phyloP scores from a whole-genome alignment of 2,888 invertebrate genomes.

The Drosophila picticornis region DNA sequence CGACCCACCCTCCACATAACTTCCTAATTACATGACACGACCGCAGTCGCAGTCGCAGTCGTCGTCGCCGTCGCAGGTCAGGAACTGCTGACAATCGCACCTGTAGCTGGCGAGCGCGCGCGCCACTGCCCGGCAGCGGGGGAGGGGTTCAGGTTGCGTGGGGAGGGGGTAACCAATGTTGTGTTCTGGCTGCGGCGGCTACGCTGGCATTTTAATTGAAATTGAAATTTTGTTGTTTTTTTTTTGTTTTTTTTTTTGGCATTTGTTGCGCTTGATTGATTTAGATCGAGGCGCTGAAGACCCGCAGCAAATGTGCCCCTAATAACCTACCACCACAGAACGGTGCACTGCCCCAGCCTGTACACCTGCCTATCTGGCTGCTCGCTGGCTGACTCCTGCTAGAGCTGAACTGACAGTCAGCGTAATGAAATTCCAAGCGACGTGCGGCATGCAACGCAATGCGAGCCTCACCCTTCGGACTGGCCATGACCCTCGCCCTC shows the following conservation, averaged over 20 bases:
- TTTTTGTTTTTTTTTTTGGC: conserved; percentile 41
- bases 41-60: conserved; percentile 50
- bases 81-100: conserved; percentile 52
- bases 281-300: conserved; percentile 69
- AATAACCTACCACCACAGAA: conserved; percentile 30
- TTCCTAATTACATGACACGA: conserved; percentile 79
- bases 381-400: conserved; percentile 64
- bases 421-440: conserved; percentile 71
- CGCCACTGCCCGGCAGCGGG: conserved; percentile 47
- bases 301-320: conserved; percentile 58
- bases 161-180: conserved; percentile 1
- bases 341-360: not conserved
- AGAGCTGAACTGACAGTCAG: conserved; percentile 55
- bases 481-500: conserved; percentile 30
- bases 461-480: conserved; percentile 49
- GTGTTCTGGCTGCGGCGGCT: conserved; percentile 21
- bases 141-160: not conserved
- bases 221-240: conserved; percentile 53
- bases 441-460: conserved; percentile 64
- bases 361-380: conserved; percentile 38
- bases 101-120: conserved; percentile 51
- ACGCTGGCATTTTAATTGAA: conserved; percentile 82
- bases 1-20: conserved; percentile 52
- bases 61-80: conserved; percentile 33
- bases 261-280: conserved; percentile 82